phyloP scores from a whole-genome alignment of 2,888 invertebrate genomes.

The Drosophila sordidapex region DNA sequence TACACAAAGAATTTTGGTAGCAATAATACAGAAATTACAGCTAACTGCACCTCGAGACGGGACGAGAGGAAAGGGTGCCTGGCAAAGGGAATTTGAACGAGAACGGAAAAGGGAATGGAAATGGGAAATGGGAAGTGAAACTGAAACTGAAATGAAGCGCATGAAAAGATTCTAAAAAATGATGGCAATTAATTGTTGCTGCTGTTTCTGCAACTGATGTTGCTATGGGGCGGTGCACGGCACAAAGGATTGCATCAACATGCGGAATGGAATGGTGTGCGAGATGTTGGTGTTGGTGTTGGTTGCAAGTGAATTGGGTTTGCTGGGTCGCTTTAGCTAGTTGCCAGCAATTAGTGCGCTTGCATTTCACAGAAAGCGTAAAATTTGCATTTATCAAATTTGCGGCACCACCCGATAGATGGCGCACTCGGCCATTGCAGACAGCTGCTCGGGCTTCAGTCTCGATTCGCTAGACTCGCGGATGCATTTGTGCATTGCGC shows the following conservation, averaged over 20 bases:
- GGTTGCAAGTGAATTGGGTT: slow-evolving; percentile 2
- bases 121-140: slow-evolving; percentile 3
- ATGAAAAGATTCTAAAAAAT: slow-evolving; percentile 70
- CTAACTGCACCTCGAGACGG: slow-evolving; percentile 43
- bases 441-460: not conserved
- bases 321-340: slow-evolving; percentile 25
- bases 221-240: slow-evolving; percentile 39
- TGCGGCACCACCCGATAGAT: slow-evolving; percentile 1
- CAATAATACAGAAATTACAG: slow-evolving; percentile 55
- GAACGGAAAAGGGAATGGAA: not conserved
- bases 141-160: slow-evolving; percentile 67
- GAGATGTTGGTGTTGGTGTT: too few species aligned
- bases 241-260: slow-evolving; percentile 1
- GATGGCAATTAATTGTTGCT: slow-evolving; percentile 69
- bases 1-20: slow-evolving; percentile 54
- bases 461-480: not conserved
- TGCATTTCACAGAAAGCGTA: slow-evolving; percentile 33
- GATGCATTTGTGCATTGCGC: slow-evolving; percentile 1
- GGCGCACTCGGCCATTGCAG: not conserved
- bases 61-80: not conserved
- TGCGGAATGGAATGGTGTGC: not conserved
- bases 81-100: not conserved
- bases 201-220: slow-evolving; percentile 42
- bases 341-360: slow-evolving; percentile 52
- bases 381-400: slow-evolving; percentile 53